A percentile compares a stretch with the other conserved stretches of the same genome.
These are phyloP conservation scores for Onthophagus taurus DNA, from an alignment of 1,140 invertebrate genomes.

Conservation along the genomic window DNA sequence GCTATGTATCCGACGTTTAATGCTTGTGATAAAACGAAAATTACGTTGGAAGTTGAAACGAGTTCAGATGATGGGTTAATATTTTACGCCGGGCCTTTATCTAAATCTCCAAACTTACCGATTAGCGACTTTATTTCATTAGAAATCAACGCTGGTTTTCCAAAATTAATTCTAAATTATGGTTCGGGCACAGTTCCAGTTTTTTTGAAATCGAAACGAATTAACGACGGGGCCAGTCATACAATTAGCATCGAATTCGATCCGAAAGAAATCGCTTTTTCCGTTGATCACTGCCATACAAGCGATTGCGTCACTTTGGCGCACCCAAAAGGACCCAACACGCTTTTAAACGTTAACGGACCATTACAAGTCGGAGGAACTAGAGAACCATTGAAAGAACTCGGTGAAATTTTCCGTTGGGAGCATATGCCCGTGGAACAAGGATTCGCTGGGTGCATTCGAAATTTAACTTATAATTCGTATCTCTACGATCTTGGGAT, in stretches of 20 bases:
- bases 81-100: slow-evolving; percentile 85
- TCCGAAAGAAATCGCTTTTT: slow-evolving; percentile 52
- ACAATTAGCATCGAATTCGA: slow-evolving; percentile 59
- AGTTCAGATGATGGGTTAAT: slow-evolving; percentile 67
- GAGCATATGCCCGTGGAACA: slow-evolving; percentile 56
- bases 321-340: slow-evolving; percentile 57
- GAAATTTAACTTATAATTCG: slow-evolving; percentile 73
- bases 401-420: slow-evolving; percentile 41
- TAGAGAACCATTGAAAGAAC: slow-evolving; percentile 43
- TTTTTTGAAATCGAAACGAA: slow-evolving; percentile 60
- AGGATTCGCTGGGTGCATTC: slow-evolving; percentile 76
- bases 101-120: slow-evolving; percentile 43
- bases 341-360: slow-evolving; percentile 79
- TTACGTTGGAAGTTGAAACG: slow-evolving; percentile 70
- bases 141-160: slow-evolving; percentile 77
- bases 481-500: slow-evolving; percentile 68
- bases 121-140: slow-evolving; percentile 80
- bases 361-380: slow-evolving; percentile 81
- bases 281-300: slow-evolving; percentile 63
- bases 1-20: slow-evolving; percentile 79
- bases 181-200: slow-evolving; percentile 70
- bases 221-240: slow-evolving; percentile 72
- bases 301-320: slow-evolving; percentile 62
- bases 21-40: slow-evolving; percentile 65
- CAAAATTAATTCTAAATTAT: slow-evolving; percentile 79